These are phyloP conservation scores for Echiichthys vipera DNA, from an alignment of 2,797 vertebrate species.

Conservation along the genomic window DNA sequence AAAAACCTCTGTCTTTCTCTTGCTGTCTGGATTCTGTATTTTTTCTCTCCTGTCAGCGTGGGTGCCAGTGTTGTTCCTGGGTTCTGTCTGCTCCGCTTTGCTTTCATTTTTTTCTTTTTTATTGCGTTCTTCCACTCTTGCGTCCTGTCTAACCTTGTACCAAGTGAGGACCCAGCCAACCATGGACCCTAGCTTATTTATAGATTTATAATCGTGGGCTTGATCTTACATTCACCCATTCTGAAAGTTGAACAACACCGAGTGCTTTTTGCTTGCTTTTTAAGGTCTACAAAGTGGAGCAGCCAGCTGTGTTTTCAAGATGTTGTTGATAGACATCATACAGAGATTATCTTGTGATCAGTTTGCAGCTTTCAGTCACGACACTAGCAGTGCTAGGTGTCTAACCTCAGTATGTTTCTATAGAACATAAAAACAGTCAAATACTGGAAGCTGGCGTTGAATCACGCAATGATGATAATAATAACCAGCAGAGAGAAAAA, in stretches of 20 bases:
- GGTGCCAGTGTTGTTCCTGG: constrained; percentile 27
- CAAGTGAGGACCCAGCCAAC: constrained; percentile 20
- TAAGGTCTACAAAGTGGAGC: neutral
- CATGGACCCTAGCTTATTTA: constrained; percentile 23
- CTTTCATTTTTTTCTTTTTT: constrained; percentile 1
- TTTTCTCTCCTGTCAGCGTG: neutral
- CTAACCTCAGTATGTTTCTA: constrained; percentile 1
- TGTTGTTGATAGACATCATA: neutral
- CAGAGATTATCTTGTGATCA: constrained; percentile 8
- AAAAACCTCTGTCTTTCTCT: neutral
- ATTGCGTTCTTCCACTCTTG: neutral
- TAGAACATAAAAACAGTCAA: neutral
- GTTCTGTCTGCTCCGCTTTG: neutral
- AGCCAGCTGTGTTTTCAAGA: neutral
- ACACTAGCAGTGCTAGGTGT: neutral
- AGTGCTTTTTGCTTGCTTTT: neutral
- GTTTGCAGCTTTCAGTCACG: neutral
- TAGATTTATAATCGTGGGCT: neutral
- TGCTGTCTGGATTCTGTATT: constrained; percentile 5
- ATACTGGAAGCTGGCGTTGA: neutral
- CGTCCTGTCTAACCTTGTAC: constrained; percentile 28
- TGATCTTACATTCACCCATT: neutral
- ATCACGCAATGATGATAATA: no score
- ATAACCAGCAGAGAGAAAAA: neutral
- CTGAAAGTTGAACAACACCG: neutral